Evolutionary conservation across 2,797 vertebrate genomes (phyloP), one percentile per base, ranked within the genome.

Genomic region (Aeoliscus strigatus): DNA sequence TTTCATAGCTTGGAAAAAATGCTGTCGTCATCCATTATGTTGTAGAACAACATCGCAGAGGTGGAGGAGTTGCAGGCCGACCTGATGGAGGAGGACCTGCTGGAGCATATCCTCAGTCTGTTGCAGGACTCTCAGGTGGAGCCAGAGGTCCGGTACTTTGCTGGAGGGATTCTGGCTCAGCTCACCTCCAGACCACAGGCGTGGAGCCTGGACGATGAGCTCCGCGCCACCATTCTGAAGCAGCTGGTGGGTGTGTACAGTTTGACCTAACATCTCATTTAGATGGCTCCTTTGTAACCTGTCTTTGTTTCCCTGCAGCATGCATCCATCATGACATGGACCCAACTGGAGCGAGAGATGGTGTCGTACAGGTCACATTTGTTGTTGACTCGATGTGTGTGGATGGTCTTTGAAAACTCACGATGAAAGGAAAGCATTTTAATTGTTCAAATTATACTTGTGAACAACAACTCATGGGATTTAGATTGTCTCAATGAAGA

Each of bases 21-120:
- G 21, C 21, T 23, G 21, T 23, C 21, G 8, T 23, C 21, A 23
- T n/a, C n/a, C n/a, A 18, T 37, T 45, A 4, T 37, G 29, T 51
- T 66, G 1, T 62, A 96, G 94, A 96, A 96, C 76, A 96, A 96
- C 61, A 87, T 98, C 66, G 93, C 94, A 13, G 94, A 97, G 86
- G 91, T 96, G 59, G 91, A 92, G 77, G 91, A 91, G 25, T 68
- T 97, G 30, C 92, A 94, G 69, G 81, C 71, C 2, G 87, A 90
- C 23, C 74, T 97, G 47, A 92, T 95, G 93, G 90, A 90, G 73
- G 91, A 93, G 60, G 91, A 92, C 45, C 91, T 98, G 27, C 82
- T 96, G 82, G 91, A 93, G 53, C 90, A 96, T 76, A 83, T 96
- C 71, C 88, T 93, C 54, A 83, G 75, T 35, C 77, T 98, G 34